Evolutionary conservation across 2,888 invertebrate genomes (phyloP), one percentile per base, ranked within the genome.

Genomic region (Anaspis maculata): DNA sequence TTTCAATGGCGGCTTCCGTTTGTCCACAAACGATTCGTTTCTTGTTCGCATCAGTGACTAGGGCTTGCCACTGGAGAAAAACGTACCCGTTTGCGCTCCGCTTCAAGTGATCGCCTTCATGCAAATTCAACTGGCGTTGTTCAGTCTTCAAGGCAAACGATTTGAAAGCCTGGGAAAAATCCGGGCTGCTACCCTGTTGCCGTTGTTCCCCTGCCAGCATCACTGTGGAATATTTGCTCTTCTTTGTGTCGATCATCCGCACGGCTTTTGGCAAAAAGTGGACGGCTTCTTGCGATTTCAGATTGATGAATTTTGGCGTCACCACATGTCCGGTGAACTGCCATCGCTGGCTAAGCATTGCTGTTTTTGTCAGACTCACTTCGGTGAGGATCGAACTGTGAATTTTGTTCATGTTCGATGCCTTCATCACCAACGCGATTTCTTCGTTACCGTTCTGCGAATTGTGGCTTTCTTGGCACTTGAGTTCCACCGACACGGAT

Each of bases 381-480:
- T 62, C 69, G 37, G 64, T 75, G 46, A 59, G 57, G n/a, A 74
- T 67, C 0, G 73, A 71, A 51, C 76, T 73, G 50, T 79, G 78
- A 9, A 73, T 68, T 48, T 74, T 72, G 57, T 78, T 79, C 21
- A 77, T 68, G 61, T 86, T 86, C 49, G 79, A 80, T 0, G 82
- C 67, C 52, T 77, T 78, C 2, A 84, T 63, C 19, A 79, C 75
- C 7, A 87, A 55, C 27, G 77, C 77, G 54, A 86, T 65, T 30
- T 75, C 77, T 46, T 77, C 74, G n/a, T n/a, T n/a, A 16, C 66
- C 56, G 6, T 39, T 44, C 33, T 52, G 55, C 12, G 62, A 57
- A 19, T 64, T 61, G 48, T 66, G 68, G 40, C 70, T 70, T 19
- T 68, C 58, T 27, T 68, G 65, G 29, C 69, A 64, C 15, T 63